Conservation (phyloP, 2,797 vertebrate species). For the Botia kubotai region DNA sequence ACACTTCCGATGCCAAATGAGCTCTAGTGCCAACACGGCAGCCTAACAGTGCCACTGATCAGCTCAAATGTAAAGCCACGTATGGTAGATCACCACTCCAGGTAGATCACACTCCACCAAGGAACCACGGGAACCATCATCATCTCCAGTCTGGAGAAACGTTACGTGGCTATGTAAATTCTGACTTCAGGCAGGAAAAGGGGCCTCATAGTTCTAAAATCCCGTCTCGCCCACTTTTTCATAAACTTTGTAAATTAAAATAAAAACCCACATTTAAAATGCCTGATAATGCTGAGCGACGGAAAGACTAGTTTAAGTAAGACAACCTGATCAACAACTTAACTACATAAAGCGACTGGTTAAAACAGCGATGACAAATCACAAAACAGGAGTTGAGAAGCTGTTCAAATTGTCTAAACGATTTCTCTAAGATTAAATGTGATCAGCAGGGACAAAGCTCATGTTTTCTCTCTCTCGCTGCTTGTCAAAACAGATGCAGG, state of each 20-base stretch:
- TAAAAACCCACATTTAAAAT: background rate
- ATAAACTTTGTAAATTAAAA: slow-evolving; percentile 2
- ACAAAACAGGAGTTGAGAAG: background rate
- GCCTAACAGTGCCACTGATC: slow-evolving; percentile 13
- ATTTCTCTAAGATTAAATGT: slow-evolving; percentile 20
- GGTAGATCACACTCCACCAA: slow-evolving; percentile 35
- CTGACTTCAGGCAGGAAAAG: slow-evolving; percentile 30
- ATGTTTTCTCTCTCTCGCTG: slow-evolving; percentile 55
- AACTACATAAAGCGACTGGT: background rate
- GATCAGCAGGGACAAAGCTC: slow-evolving; percentile 37
- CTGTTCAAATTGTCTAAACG: slow-evolving; percentile 19
- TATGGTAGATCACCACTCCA: slow-evolving; percentile 29
- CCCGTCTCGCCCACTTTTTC: slow-evolving; percentile 22
- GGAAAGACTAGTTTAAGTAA: background rate
- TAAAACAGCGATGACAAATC: slow-evolving; percentile 4
- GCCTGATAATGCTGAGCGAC: background rate
- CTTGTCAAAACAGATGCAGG: slow-evolving; percentile 88
- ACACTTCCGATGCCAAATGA: background rate
- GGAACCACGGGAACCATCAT: slow-evolving; percentile 35
- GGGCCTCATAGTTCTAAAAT: slow-evolving; percentile 38
- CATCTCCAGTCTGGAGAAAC: slow-evolving; percentile 20
- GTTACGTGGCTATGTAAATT: slow-evolving; percentile 31
- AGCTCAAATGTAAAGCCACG: slow-evolving; percentile 41
- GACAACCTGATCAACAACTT: background rate
- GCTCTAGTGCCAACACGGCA: slow-evolving; percentile 22